Percentiles rank a stretch among this genome's conserved stretches.
phyloP scores from a whole-genome alignment of 2,113 vertebrate genomes.

The Hylia prasina region DNA sequence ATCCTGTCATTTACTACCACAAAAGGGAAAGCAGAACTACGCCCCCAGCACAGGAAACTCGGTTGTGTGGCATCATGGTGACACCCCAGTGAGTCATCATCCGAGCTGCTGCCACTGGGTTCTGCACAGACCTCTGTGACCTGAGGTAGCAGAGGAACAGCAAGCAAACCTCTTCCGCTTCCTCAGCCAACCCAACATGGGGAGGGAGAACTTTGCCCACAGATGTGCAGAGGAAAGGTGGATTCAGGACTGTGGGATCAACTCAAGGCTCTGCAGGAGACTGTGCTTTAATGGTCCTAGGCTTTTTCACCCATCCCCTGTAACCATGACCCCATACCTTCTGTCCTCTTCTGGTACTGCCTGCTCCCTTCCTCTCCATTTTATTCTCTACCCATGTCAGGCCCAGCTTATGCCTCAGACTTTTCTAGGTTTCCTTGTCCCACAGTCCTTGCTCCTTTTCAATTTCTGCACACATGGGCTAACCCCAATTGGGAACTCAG shows the following conservation, averaged over 20 bases:
- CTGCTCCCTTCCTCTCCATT: background rate
- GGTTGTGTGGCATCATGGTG: background rate
- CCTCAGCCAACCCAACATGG: background rate
- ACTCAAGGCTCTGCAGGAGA: background rate
- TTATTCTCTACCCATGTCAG: background rate
- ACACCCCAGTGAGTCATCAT: background rate
- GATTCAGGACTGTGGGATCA: background rate
- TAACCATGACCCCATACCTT: background rate
- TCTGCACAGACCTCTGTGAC: background rate
- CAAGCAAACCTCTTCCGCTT: background rate
- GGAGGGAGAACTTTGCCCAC: rapidly evolving
- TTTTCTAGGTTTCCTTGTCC: background rate
- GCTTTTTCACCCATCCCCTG: background rate
- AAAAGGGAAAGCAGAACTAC: background rate
- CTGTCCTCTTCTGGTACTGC: background rate
- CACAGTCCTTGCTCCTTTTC: background rate
- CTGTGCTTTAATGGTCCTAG: background rate
- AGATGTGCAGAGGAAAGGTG: background rate
- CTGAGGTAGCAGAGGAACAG: background rate
- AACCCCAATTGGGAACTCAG: background rate
- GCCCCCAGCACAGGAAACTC: background rate
- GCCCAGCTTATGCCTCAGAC: background rate
- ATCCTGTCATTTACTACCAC: background rate
- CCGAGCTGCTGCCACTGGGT: background rate
- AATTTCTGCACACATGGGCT: background rate